Percentiles rank a stretch among this genome's conserved stretches.
These are phyloP conservation scores for Orchesella cincta DNA, from an alignment of 1,140 invertebrate genomes.

Conservation along the genomic window DNA sequence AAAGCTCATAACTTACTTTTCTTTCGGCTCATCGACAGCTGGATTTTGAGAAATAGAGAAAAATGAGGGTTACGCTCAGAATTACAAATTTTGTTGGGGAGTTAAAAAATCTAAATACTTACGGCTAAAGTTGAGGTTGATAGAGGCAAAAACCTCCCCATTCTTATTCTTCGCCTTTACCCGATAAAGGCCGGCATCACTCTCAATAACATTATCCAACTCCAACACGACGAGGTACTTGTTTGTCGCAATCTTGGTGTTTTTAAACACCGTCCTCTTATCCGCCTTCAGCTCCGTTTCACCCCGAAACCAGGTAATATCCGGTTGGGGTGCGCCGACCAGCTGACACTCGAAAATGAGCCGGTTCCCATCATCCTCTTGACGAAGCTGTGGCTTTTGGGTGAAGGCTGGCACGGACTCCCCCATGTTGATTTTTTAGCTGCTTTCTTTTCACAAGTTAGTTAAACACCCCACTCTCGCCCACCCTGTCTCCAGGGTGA, in stretches of 20 bases:
- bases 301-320: slow-evolving; percentile 87
- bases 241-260: slow-evolving; percentile 78
- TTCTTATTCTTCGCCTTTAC: slow-evolving; percentile 97
- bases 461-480: background rate
- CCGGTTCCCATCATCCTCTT: slow-evolving; percentile 93
- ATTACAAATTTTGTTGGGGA: too few relatives aligned
- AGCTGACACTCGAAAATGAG: slow-evolving; percentile 93
- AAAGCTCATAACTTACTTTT: slow-evolving; percentile 68
- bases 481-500: background rate
- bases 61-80: too few relatives aligned
- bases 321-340: slow-evolving; percentile 81
- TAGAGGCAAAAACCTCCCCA: slow-evolving; percentile 96
- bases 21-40: slow-evolving; percentile 80
- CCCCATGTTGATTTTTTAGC: too few relatives aligned
- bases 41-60: slow-evolving; percentile 48
- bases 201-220: slow-evolving; percentile 91
- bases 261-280: slow-evolving; percentile 79
- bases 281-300: slow-evolving; percentile 80
- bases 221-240: slow-evolving; percentile 88
- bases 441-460: too few relatives aligned
- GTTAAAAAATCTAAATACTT: slow-evolving; percentile 70
- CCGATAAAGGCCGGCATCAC: slow-evolving; percentile 94
- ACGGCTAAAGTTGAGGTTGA: slow-evolving; percentile 98
- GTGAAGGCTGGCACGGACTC: slow-evolving; percentile 96
- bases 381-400: slow-evolving; percentile 91